Base-by-base conservation (phyloP, 92 coral and sea anemone species). In the Montipora capitata region DNA sequence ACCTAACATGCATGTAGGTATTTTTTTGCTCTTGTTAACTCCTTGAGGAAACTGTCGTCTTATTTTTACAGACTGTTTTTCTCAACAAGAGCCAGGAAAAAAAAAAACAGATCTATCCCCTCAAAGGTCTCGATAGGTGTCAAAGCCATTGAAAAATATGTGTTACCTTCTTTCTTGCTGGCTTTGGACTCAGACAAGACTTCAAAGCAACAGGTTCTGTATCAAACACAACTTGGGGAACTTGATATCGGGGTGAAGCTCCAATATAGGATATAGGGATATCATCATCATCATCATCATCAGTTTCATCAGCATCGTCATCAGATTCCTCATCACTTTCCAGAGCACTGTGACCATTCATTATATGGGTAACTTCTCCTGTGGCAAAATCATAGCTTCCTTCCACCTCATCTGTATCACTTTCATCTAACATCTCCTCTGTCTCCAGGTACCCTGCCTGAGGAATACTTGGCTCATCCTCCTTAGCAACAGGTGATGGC, bases 331-430 rank as follows among this genome's bases (percentile, higher is more conserved):
- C 88, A 4, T 65, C 83, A 27, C 80, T 90, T 15, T 84, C 84
- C 69, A 62, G 52, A 68, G 65, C 44, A 12, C 76, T 74, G 72
- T 75, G 43, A 2, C 87, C 76, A 15, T 68, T 73, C 10, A 82
- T 44, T 4, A 86, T 88, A 57, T 95, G 88, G 8, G 43, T 58
- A 18, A 80, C 77, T 68, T 90, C 94, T 4, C 82, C 95, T 61
- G 80, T 88, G 58, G 84, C 92, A 84, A 95, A 70, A 48, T 93
- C 94, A 94, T 95, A 95, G 80, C 98, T 95, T 13, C 98, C 98
- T 54, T 91, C 81, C 14, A 68, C 67, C 63, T 84, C 94, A 66
- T 85, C 94, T 44, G 62, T 61, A 59, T 89, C 94, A 93, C 96
- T 88, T 43, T 76, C 92, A 85, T 93, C 96, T 62, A 92, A 87